phyloP scores from a whole-genome alignment of 2,888 invertebrate species.

The Nebria salina region DNA sequence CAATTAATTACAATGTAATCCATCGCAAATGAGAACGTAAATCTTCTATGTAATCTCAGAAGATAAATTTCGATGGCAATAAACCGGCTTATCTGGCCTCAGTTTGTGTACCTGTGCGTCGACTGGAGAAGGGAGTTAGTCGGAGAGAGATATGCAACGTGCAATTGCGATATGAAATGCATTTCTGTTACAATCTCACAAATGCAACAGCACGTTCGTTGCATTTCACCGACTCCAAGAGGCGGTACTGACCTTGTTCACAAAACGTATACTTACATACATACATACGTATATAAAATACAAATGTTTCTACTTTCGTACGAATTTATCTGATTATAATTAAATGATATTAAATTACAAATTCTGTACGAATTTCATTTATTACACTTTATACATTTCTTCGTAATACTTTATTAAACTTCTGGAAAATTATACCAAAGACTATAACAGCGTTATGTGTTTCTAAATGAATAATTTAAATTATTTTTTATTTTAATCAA shows the following conservation, averaged over 20 bases:
- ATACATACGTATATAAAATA: neutral
- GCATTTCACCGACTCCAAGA: neutral
- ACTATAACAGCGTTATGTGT: too few species aligned
- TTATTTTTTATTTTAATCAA: too few species aligned
- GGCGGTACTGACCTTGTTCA: neutral
- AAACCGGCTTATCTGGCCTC: slow-evolving; percentile 33
- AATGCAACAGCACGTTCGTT: neutral
- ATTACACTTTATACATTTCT: too few species aligned
- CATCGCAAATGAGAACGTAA: slow-evolving; percentile 45
- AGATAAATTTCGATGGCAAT: slow-evolving; percentile 42
- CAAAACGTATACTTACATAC: neutral
- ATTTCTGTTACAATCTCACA: neutral
- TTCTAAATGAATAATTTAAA: too few species aligned
- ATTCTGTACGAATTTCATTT: neutral
- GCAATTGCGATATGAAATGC: slow-evolving; percentile 20
- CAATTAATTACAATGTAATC: slow-evolving; percentile 46
- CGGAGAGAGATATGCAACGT: slow-evolving; percentile 4
- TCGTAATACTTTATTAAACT: too few species aligned
- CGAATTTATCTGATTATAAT: neutral
- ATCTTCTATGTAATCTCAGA: slow-evolving; percentile 42
- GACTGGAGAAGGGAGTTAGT: neutral
- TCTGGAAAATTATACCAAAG: too few species aligned
- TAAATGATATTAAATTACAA: neutral
- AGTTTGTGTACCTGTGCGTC: neutral
- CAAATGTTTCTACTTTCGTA: neutral